Conservation (phyloP, 2,888 invertebrate genomes). For the Ichneumon xanthorius region DNA sequence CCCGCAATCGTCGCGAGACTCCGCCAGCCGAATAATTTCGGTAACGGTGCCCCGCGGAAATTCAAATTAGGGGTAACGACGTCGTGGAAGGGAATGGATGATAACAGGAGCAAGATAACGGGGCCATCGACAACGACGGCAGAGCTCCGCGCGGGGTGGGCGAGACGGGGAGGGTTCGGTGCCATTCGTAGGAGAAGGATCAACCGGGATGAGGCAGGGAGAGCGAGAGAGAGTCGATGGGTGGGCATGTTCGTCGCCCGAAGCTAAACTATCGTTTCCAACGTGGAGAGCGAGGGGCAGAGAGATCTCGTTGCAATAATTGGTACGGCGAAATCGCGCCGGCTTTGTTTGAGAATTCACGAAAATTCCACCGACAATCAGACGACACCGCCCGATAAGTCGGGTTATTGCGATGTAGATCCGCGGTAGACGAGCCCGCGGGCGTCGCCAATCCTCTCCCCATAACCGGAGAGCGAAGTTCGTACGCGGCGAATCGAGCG, state of each 20-base stretch:
- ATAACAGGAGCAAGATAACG: constrained; percentile 71
- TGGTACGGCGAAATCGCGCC: constrained; percentile 72
- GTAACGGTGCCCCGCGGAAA: constrained; percentile 78
- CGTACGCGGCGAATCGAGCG: constrained; percentile 6
- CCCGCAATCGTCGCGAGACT: constrained; percentile 37
- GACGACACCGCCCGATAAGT: constrained; percentile 42
- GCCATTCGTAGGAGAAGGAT: not conserved
- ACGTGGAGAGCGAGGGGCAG: constrained; percentile 50
- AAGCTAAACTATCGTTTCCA: constrained; percentile 62
- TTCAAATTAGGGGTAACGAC: constrained; percentile 79
- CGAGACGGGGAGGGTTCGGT: constrained; percentile 19
- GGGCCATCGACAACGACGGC: constrained; percentile 67
- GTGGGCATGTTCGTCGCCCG: constrained; percentile 59
- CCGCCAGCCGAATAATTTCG: constrained; percentile 76
- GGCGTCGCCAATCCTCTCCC: not conserved
- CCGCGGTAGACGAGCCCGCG: not conserved
- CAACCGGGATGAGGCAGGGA: constrained; percentile 24
- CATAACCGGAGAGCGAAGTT: not conserved
- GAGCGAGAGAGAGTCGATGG: constrained; percentile 36
- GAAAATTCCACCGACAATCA: constrained; percentile 71
- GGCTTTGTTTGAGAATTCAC: constrained; percentile 69
- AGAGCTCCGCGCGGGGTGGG: constrained; percentile 35
- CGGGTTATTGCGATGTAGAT: constrained; percentile 10
- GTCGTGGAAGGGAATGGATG: constrained; percentile 73
- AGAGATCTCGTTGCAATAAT: constrained; percentile 71